phyloP scores from a whole-genome alignment of 2,888 invertebrate species.

The Microplitis deprimator region DNA sequence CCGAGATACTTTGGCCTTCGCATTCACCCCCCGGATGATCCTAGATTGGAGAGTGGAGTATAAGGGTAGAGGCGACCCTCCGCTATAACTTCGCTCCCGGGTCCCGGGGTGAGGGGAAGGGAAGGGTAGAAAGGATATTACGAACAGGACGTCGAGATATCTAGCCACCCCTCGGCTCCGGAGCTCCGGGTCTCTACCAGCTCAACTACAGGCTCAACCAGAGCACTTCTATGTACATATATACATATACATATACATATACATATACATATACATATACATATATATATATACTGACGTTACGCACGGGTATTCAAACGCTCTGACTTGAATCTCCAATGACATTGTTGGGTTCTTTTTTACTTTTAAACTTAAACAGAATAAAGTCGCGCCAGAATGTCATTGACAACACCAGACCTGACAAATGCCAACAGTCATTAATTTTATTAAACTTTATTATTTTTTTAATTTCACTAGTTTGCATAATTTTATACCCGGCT shows the following conservation, averaged over 20 bases:
- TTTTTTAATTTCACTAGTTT: not conserved
- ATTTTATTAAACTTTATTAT: conserved; percentile 1
- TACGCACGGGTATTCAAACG: conserved; percentile 61
- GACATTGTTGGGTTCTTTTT: conserved; percentile 30
- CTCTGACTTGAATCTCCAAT: conserved; percentile 53
- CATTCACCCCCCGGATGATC: conserved; percentile 43
- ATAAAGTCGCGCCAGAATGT: not conserved
- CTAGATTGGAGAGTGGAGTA: conserved; percentile 44
- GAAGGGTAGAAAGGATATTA: conserved; percentile 66
- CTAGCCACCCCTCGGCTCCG: conserved; percentile 57
- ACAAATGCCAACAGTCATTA: not conserved
- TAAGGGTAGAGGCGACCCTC: conserved; percentile 58
- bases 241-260: too few relatives aligned
- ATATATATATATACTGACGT: conserved; percentile 36
- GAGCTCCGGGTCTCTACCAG: conserved; percentile 38
- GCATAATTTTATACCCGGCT: not conserved
- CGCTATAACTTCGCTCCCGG: conserved; percentile 58
- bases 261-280: too few relatives aligned
- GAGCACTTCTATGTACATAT: too few relatives aligned
- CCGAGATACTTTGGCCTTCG: conserved; percentile 49
- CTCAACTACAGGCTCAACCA: conserved; percentile 3
- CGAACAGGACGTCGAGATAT: conserved; percentile 70
- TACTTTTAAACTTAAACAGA: not conserved
- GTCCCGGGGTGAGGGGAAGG: conserved; percentile 57
- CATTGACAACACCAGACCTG: not conserved